phyloP scores from a whole-genome alignment of 2,113 vertebrate genomes.

The Silurus asotus region DNA sequence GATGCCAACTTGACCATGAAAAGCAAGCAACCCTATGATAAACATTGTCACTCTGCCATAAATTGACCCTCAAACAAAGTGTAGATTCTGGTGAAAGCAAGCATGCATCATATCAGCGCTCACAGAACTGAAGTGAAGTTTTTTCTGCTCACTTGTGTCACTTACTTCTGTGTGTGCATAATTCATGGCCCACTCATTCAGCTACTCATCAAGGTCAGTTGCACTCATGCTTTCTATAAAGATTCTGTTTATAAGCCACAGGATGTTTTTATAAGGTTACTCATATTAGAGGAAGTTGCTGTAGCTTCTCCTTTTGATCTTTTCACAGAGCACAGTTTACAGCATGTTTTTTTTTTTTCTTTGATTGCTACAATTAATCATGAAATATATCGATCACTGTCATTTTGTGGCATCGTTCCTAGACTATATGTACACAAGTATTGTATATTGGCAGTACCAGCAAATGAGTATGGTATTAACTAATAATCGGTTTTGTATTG shows the following conservation, averaged over 20 bases:
- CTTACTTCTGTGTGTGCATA: not conserved
- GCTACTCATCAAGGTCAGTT: not conserved
- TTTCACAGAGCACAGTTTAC: slow-evolving; percentile 3
- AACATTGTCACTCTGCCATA: not conserved
- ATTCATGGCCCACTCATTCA: not conserved
- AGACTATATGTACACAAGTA: not conserved
- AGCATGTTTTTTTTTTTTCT: not conserved
- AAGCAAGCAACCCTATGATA: not conserved
- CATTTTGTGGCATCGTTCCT: not conserved
- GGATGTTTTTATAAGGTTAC: not conserved
- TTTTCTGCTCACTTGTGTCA: not conserved
- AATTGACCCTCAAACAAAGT: not conserved
- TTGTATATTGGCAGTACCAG: not conserved
- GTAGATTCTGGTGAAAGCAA: not conserved
- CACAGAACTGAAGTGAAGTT: not conserved
- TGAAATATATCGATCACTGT: not conserved
- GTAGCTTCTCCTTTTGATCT: not conserved
- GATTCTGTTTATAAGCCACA: too few species aligned
- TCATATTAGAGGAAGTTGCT: not conserved
- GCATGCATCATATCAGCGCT: not conserved
- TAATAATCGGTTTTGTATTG: not conserved
- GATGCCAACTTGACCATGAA: not conserved
- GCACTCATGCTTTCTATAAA: not conserved
- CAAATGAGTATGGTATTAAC: not conserved
- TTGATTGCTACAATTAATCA: not conserved